Evolutionary conservation across 2,888 invertebrate species (phyloP), one percentile per base, ranked within the genome.

Genomic region (Drosophila anceps): DNA sequence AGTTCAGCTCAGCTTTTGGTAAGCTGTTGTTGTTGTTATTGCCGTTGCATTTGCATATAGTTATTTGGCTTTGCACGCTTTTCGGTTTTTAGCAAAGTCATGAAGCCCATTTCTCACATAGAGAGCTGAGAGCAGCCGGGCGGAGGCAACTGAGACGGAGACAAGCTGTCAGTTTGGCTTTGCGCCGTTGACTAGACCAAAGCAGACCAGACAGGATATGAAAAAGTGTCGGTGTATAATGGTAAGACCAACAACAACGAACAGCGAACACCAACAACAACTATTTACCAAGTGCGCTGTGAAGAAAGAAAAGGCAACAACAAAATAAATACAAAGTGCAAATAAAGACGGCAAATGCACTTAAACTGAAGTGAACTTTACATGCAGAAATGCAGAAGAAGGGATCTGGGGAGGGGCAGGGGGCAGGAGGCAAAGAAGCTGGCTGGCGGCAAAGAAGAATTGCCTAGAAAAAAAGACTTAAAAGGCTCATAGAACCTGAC

Each of bases 171-270:
- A 84, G 78, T 81, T 81, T 69, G 73, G 81, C 69, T 79, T 80
- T 76, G 51, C 57, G 69, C 68, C 75, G 69, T 58, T 69, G 76
- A 79, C 80, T 68, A 81, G 75, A 79, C 84, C 67, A 78, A 78
- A 71, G 77, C 78, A 68, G 51, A 81, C 73, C 84, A 82, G 90
- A 90, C 88, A 85, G 84, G 90, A 85, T 85, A 85, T 88, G 88
- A 87, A 89, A 84, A 84, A 84, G 84, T 84, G 84, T 84, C 87
- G 84, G 84, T 89, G 82, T 87, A 88, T 86, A 84, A 84, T 83
- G 88, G 73, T 67, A 77, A 79, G 73, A 65, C 81, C 70, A 77
- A 79, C 73, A 73, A 44, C 69, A 73, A 79, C 43, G 71, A 73
- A 57, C 65, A 71, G 24, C 69, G 68, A 75, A 64, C 79, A 67